Percentiles rank a stretch among this genome's conserved stretches.
Evolutionary conservation across 1,140 invertebrate genomes (phyloP).

Genomic region (Zaprionus africanus): DNA sequence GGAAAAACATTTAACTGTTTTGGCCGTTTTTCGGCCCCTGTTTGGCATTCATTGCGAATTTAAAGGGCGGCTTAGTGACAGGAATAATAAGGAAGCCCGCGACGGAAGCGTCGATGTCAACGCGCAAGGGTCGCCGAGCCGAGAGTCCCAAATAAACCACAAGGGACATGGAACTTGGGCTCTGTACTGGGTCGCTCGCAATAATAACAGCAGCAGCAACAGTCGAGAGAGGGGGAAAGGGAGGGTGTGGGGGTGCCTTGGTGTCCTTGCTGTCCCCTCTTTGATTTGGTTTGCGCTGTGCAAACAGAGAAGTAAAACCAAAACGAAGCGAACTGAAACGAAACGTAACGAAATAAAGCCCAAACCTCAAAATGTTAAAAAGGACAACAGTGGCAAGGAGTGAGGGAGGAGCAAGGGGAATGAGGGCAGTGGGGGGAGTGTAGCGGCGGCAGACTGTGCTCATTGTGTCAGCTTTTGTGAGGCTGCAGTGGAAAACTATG

Average conservation of each 20-base stretch:
- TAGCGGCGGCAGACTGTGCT: slow-evolving; percentile 6
- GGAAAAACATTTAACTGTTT: slow-evolving; percentile 76
- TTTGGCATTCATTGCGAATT: slow-evolving; percentile 82
- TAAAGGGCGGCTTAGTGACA: slow-evolving; percentile 82
- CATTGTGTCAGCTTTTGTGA: slow-evolving; percentile 19
- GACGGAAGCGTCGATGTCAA: slow-evolving; percentile 79
- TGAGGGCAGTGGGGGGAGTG: neutral
- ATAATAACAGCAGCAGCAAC: slow-evolving; percentile 29
- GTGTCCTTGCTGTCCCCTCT: slow-evolving; percentile 25
- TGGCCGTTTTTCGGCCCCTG: slow-evolving; percentile 40
- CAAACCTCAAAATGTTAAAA: slow-evolving; percentile 80
- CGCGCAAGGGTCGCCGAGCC: slow-evolving; percentile 22
- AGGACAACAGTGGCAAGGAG: slow-evolving; percentile 56
- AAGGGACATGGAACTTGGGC: slow-evolving; percentile 63
- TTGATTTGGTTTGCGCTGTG: slow-evolving; percentile 72
- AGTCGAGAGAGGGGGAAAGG: neutral
- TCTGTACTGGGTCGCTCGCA: neutral
- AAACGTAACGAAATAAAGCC: slow-evolving; percentile 80
- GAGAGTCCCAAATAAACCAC: slow-evolving; percentile 58
- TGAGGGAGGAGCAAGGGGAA: neutral
- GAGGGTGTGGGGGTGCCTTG: neutral
- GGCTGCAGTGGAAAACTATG: slow-evolving; percentile 53
- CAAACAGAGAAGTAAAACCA: slow-evolving; percentile 60
- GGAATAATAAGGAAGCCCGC: slow-evolving; percentile 81
- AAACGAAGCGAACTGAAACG: slow-evolving; percentile 63